These are phyloP conservation scores for Caprella mutica DNA, from an alignment of 2,888 invertebrate genomes.

Conservation along the genomic window DNA sequence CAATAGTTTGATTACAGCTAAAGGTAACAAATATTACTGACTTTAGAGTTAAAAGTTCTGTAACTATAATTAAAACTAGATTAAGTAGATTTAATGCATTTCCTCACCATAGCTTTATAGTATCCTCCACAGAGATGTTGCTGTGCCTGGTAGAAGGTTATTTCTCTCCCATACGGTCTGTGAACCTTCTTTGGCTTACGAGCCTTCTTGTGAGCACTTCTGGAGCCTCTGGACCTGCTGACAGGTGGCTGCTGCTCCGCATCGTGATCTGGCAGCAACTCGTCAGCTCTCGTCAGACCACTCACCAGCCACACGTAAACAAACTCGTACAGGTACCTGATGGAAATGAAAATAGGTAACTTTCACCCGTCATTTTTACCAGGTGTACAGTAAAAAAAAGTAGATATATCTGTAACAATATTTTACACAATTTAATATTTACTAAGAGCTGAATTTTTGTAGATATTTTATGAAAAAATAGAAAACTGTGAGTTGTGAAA, in stretches of 20 bases:
- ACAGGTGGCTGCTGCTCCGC: slow-evolving; percentile 43
- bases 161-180: slow-evolving; percentile 67
- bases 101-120: slow-evolving; percentile 67
- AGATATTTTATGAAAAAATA: background rate
- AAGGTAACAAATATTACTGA: too few relatives aligned
- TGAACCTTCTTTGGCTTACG: slow-evolving; percentile 47
- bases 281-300: slow-evolving; percentile 77
- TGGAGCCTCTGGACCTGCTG: slow-evolving; percentile 38
- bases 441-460: background rate
- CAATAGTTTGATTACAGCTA: too few relatives aligned
- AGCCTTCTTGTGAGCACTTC: slow-evolving; percentile 37
- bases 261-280: slow-evolving; percentile 65
- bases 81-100: too few relatives aligned
- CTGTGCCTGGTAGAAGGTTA: slow-evolving; percentile 77
- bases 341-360: too few relatives aligned
- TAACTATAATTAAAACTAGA: too few relatives aligned
- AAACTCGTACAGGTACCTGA: slow-evolving; percentile 82
- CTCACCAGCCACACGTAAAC: slow-evolving; percentile 88
- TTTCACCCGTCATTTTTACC: too few relatives aligned
- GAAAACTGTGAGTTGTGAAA: too few relatives aligned
- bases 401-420: too few relatives aligned
- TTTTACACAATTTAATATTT: too few relatives aligned
- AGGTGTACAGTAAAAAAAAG: too few relatives aligned
- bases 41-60: too few relatives aligned
- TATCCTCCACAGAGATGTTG: slow-evolving; percentile 91